Base-by-base conservation (phyloP, 23 tunicate species). In the Trididemnum miniatum region DNA sequence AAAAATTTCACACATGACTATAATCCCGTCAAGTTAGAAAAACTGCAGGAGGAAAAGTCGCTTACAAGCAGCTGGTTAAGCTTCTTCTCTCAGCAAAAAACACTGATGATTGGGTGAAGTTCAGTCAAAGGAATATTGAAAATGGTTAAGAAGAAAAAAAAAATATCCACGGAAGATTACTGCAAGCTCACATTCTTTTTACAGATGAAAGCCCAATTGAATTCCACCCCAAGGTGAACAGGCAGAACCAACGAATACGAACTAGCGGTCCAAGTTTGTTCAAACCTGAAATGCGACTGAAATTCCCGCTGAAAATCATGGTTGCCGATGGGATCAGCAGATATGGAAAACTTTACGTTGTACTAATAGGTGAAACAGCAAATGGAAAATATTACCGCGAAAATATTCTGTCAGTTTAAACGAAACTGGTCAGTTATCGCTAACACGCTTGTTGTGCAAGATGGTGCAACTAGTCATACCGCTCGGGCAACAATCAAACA, bases 181-280 rank as follows among this genome's bases (percentile, higher is more conserved):
- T 62, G 67, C 67, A 62, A 62, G 26, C 67, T 62, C 67, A 62
- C 67, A 62, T 62, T 62, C 67, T 62, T 62, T 62, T 24, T 62
- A 62, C 67, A 18, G 26, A 62, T 26, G 26, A 62, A 62, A 62
- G 26, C 67, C 67, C 67, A 62, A 62, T 12, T 12, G 26, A 24
- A 24, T 26, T 24, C 67, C 28, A 62, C 26, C 67, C 67, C 3
- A 62, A 62, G n/a, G 67, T 62, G 15, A 20, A 62, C 29, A 62
- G 29, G 67, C 67, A 62, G n/a, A 62, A 62, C 26, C 5, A 62
- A 12, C 67, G n/a, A 62, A 62, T 62, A 12, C 5, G 67, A 24
- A 62, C 26, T 20, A 62, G 67, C 26, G 67, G n/a, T 62, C 67
- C 29, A 62, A 20, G 28, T 24, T 62, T 24, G 67, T 4, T 62